Evolutionary conservation across 2,797 vertebrate genomes (phyloP).

Genomic region (Anomalospiza imberbis): DNA sequence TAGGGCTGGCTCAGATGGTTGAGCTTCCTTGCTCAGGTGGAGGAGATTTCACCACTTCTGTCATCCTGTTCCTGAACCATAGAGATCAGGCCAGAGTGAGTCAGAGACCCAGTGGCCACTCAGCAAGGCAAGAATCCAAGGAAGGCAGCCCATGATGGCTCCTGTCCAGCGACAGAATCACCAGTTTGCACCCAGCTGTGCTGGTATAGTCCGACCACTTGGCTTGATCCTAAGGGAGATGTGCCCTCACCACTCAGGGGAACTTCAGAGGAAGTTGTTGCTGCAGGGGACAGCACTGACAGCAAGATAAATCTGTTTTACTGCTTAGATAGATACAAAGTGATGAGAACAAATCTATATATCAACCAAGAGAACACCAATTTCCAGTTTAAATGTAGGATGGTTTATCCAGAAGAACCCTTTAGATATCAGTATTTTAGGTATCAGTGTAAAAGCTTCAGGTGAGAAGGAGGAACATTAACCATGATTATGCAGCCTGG

Average conservation of each 20-base stretch:
- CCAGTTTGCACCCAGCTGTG: not conserved
- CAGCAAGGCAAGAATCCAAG: not conserved
- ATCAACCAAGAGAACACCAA: not conserved
- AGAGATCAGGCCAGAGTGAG: not conserved
- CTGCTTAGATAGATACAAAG: not conserved
- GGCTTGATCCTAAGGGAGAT: not conserved
- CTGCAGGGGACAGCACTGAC: not conserved
- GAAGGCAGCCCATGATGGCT: not conserved
- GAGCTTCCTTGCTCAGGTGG: not conserved
- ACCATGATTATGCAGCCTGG: not conserved
- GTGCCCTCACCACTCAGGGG: not conserved
- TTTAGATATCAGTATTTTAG: not conserved
- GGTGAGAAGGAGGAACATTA: not conserved
- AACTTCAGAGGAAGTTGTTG: not conserved
- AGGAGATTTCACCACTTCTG: not conserved
- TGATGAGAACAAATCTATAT: not conserved
- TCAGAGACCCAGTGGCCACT: not conserved
- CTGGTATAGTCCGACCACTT: not conserved
- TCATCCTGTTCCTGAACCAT: not conserved
- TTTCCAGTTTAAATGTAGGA: not conserved
- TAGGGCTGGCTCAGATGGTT: not conserved
- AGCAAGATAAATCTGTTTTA: not conserved
- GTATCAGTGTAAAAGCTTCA: not conserved
- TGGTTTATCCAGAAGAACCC: not conserved
- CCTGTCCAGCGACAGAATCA: fast-evolving